Evolutionary conservation across 2,888 invertebrate species (phyloP), one percentile per base, ranked within the genome.

Genomic region (Phortica okadai): DNA sequence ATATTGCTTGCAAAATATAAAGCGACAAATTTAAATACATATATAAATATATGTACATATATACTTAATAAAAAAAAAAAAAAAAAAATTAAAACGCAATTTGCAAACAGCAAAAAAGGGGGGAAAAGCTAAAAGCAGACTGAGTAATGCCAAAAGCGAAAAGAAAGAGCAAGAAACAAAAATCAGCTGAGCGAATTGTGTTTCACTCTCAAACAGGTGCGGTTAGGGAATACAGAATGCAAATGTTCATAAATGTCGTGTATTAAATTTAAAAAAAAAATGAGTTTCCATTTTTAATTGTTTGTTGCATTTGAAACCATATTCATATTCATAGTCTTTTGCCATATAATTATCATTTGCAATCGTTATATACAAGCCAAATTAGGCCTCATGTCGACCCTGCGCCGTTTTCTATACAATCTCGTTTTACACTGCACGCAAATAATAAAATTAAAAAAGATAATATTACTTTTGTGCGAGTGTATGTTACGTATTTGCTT

Each of bases 31-130:
- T 33, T 33, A 33, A 33, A 33, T 33, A 33, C 33, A 33, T 33
- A 33, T 33, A 33, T 33, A 33, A 33, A 33, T 33, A 33, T 5
- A 33, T 33, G 4, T 1, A 33, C 10, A 62, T 16, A 10, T 62
- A 16, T 21, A 62, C 25, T 8, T 16, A 64, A 16, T 33, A 64
- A 33, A 64, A 41, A 44, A 66, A 25, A 67, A 44, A 64, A 33
- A 64, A 41, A 44, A 66, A 25, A 67, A 44, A 67, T 42, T 67
- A 67, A n/a, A 67, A 67, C 67, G 67, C 67, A 67, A 67, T 67
- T 67, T 67, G 16, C 41, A 41, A 66, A 66, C 33, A 7, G 16
- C 3, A 66, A 44, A 67, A 54, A 54, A 54, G 11, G 10, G n/a
- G n/a, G 41, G 33, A 21, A 21, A 21, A 8, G 5, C 41, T 8